Conservation (phyloP, 1,140 invertebrate species). For the Eriosoma lanigerum region DNA sequence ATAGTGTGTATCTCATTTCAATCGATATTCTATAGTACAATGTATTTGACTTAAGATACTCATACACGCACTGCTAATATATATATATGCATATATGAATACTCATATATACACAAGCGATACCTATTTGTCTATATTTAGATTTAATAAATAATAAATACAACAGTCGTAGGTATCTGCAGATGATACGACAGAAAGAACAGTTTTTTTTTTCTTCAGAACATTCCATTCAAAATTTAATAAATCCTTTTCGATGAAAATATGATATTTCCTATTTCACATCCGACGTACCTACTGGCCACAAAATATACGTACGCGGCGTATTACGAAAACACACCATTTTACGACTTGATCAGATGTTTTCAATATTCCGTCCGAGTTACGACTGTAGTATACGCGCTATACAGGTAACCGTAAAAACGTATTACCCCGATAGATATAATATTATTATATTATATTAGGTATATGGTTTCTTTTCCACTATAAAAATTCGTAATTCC, state of each 20-base stretch:
- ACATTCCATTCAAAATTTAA: constrained; percentile 34
- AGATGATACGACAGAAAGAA: not conserved
- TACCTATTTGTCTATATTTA: not conserved
- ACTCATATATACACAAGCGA: too few relatives aligned
- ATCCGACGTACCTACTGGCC: not conserved
- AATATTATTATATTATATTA: too few relatives aligned
- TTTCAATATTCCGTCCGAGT: constrained; percentile 45
- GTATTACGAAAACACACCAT: constrained; percentile 41
- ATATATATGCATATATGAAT: too few relatives aligned
- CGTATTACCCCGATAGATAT: constrained; percentile 31
- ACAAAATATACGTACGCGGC: not conserved
- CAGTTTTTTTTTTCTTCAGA: not conserved
- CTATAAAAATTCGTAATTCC: constrained; percentile 44
- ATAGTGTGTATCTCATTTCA: too few relatives aligned
- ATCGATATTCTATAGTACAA: too few relatives aligned
- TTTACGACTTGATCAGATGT: constrained; percentile 50
- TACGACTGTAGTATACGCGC: constrained; percentile 15
- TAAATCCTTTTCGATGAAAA: constrained; percentile 43
- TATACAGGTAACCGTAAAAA: constrained; percentile 47
- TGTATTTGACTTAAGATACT: too few relatives aligned
- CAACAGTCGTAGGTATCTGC: not conserved
- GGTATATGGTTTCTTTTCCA: not conserved
- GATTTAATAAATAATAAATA: not conserved
- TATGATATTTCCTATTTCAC: constrained; percentile 38
- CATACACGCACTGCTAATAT: too few relatives aligned